phyloP scores from a whole-genome alignment of 2,888 invertebrate species.

The Marronus borbonicus region DNA sequence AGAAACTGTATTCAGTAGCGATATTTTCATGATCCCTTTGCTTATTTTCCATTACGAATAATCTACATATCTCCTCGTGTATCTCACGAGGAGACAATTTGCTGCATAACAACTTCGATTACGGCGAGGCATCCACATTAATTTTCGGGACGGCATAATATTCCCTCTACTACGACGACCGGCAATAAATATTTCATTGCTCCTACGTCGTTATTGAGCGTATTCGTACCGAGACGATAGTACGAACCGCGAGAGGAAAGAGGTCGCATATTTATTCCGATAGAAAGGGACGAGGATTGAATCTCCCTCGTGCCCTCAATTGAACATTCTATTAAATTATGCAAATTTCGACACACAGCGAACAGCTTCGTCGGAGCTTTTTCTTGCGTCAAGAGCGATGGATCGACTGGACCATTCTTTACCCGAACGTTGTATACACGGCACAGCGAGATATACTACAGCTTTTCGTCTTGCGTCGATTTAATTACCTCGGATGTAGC shows the following conservation, averaged over 20 bases:
- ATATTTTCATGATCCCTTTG: no score
- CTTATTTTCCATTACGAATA: no score
- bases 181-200: conserved; percentile 4
- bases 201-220: not conserved
- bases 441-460: not conserved
- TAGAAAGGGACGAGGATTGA: conserved; percentile 40
- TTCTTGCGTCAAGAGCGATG: conserved; percentile 30
- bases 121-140: not conserved
- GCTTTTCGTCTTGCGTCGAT: not conserved
- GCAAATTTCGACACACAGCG: conserved; percentile 37
- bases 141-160: not conserved
- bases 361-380: conserved; percentile 11
- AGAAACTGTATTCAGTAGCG: no score
- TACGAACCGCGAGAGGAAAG: not conserved
- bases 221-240: not conserved
- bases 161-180: not conserved
- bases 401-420: not conserved
- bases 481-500: conserved; percentile 1
- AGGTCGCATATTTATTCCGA: conserved; percentile 21
- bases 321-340: conserved; percentile 51
- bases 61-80: no score
- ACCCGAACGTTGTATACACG: not conserved
- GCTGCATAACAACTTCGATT: no score
- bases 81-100: no score
- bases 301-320: conserved; percentile 42